Base-by-base conservation (phyloP, 1,140 invertebrate species). In the Chelonus insularis region DNA sequence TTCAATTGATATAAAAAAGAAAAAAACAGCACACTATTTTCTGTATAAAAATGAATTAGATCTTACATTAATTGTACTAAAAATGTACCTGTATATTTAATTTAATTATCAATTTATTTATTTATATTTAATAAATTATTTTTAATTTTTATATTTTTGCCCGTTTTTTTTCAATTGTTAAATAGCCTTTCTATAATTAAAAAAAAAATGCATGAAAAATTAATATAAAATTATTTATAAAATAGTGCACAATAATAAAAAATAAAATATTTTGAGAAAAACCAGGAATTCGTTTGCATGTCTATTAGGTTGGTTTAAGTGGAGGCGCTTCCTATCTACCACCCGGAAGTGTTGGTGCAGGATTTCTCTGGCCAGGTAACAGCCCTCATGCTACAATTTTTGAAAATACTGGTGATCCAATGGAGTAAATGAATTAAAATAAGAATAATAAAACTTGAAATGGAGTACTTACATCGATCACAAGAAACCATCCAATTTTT, bases 321-420 rank as follows among this genome's bases (percentile, higher is more conserved):
- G 74, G 75, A 64, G 76, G 76, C 57, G 76, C 75, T 32, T 78
- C 76, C 20, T 78, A 78, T 57, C 70, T 78, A 57, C 76, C 76
- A 52, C 75, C 74, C 21, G 75, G 73, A 41, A 75, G 74, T 64
- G 72, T 77, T 32, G 74, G 75, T 62, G 41, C 41, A 43, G 75
- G 75, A 43, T 77, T 78, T 56, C 71, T 76, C 9, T 78, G 76
- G 76, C 72, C 75, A 55, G 67, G 67, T 63, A 75, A 67, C 69
- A 78, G 71, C 67, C 75, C 76, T 21, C 76, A 78, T 60, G 76
- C 76, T 54, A 78, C 75, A 39, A 78, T 78, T 59, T 78, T 77
- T 57, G 76, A 78, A 69, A 76, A 78, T 58, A 70, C 70, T 52
- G 72, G 73, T 18, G 75, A 78, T 68, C 68, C 74, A 50, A 78